phyloP scores from a whole-genome alignment of 2,113 vertebrate genomes.

The Crotalus helleri region DNA sequence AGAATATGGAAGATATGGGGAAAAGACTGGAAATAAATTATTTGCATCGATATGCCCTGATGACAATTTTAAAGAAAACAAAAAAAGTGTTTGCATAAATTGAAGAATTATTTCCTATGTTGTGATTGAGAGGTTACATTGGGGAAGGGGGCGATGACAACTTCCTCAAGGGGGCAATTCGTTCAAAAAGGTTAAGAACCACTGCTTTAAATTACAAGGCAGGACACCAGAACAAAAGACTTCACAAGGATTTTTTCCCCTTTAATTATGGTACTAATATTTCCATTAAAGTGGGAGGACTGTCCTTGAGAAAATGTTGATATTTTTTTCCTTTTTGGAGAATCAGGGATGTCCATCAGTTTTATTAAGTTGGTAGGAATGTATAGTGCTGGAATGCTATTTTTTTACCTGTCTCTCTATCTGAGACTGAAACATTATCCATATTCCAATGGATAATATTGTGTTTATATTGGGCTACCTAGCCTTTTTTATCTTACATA shows the following conservation, averaged over 20 bases:
- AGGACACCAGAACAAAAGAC: background rate
- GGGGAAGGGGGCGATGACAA: too few species aligned
- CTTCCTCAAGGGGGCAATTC: too few species aligned
- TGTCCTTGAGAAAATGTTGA: background rate
- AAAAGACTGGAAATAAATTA: too few species aligned
- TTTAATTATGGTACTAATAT: background rate
- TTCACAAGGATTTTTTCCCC: background rate
- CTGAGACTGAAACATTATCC: background rate
- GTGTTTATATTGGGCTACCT: background rate
- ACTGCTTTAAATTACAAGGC: background rate
- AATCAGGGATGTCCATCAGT: background rate
- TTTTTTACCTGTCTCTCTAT: background rate
- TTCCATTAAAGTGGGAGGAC: background rate
- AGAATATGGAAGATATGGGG: too few species aligned
- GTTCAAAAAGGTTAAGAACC: too few species aligned
- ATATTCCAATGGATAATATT: background rate
- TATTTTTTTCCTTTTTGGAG: background rate
- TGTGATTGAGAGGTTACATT: too few species aligned
- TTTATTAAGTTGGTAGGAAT: background rate
- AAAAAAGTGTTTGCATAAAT: too few species aligned
- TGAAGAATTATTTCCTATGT: too few species aligned
- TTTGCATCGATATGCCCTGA: too few species aligned
- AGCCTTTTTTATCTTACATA: background rate
- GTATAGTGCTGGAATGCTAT: background rate
- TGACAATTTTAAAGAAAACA: too few species aligned